phyloP scores from a whole-genome alignment of 2,888 invertebrate genomes.

The Cremastinae sp. region DNA sequence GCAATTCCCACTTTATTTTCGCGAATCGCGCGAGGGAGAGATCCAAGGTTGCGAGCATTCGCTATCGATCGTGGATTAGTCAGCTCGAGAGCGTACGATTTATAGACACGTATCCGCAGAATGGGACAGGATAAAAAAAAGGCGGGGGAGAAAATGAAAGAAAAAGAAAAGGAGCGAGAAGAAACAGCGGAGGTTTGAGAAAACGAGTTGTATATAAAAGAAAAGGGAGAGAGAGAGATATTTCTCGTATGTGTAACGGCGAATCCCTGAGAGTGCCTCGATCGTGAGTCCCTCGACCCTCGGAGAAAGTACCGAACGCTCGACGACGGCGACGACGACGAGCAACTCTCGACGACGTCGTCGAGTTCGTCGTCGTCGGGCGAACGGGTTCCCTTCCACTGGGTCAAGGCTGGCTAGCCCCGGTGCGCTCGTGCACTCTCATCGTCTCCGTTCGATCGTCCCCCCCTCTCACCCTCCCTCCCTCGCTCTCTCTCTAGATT shows the following conservation, averaged over 20 bases:
- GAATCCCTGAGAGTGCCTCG: conserved; percentile 49
- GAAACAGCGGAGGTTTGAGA: not conserved
- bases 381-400: conserved; percentile 65
- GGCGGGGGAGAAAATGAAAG: too few species aligned
- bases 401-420: conserved; percentile 66
- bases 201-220: not conserved
- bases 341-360: too few species aligned
- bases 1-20: not conserved
- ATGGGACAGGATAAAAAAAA: not conserved
- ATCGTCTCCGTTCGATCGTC: conserved; percentile 14
- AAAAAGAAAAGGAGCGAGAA: too few species aligned
- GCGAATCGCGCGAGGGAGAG: conserved; percentile 4
- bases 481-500: conserved; percentile 6
- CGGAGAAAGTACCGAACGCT: conserved; percentile 65
- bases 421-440: conserved; percentile 44
- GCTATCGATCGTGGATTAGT: conserved; percentile 50
- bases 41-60: conserved; percentile 42
- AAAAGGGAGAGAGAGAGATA: conserved; percentile 25
- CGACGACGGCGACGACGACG: too few species aligned
- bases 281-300: conserved; percentile 59
- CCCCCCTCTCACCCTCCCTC: conserved; percentile 31
- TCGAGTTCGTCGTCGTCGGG: conserved; percentile 35
- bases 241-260: conserved; percentile 56
- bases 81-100: conserved; percentile 33
- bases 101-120: not conserved